Evolutionary conservation across 1,140 invertebrate species (phyloP).

Genomic region (Neelides sp.): DNA sequence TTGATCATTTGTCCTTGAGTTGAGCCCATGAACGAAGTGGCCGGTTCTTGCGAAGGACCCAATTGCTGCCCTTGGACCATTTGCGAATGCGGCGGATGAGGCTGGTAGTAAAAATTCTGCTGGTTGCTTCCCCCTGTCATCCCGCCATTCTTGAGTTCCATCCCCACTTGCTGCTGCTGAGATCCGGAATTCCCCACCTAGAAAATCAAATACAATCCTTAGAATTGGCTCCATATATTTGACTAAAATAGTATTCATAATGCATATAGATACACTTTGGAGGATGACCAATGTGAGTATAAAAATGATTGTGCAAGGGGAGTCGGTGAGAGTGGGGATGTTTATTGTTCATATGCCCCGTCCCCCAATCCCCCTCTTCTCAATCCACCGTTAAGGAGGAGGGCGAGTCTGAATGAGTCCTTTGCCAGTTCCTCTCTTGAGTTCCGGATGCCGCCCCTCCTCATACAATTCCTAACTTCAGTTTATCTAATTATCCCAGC

Average conservation of each 20-base stretch:
- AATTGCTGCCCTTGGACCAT: too few species aligned
- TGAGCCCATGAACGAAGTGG: too few species aligned
- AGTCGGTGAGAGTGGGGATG: neutral
- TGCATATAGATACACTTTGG: too few species aligned
- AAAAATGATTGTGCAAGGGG: neutral
- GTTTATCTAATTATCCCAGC: too few species aligned
- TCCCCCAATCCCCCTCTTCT: too few species aligned
- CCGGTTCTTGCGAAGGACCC: too few species aligned
- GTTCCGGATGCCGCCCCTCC: too few species aligned
- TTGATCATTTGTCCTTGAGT: slow-evolving; percentile 30
- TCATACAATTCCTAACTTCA: too few species aligned
- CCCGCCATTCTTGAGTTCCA: slow-evolving; percentile 6
- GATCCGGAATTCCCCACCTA: slow-evolving; percentile 10
- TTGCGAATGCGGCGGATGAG: too few species aligned
- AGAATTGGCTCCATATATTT: neutral
- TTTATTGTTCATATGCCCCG: neutral
- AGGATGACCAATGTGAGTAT: slow-evolving; percentile 1
- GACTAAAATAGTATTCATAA: neutral
- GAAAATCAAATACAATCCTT: slow-evolving; percentile 1
- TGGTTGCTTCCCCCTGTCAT: slow-evolving; percentile 2
- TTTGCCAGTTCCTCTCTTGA: too few species aligned
- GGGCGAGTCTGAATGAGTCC: too few species aligned
- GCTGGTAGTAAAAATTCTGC: slow-evolving; percentile 14
- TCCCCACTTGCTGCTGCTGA: slow-evolving; percentile 9
- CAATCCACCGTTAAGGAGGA: too few species aligned